Evolutionary conservation across 2,888 invertebrate species (phyloP), one percentile per base, ranked within the genome.

Genomic region (Meliscaeva auricollis): DNA sequence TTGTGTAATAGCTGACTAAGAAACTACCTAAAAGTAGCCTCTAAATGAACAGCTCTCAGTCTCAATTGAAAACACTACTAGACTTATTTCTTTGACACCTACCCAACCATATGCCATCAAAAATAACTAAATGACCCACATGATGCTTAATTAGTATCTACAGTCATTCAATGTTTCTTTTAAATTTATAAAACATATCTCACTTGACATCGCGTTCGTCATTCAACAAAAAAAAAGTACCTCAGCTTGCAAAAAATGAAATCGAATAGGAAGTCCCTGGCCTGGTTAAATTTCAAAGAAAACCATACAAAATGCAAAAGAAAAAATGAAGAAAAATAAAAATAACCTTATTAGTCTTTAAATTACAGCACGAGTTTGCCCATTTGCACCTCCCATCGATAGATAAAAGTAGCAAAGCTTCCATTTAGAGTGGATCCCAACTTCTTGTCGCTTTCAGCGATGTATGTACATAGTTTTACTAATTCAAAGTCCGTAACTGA

Each of bases 181-280:
- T n/a, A 3, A 26, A 26, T 26, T 2, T 3, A 38, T 13, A 9
- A 9, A 0, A 38, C 38, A 0, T 38, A 4, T 38, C 9, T 38
- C 7, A 38, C 9, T 13, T 13, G 3, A 1, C 3, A 38, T 38
- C 9, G 38, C 38, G 11, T 38, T 38, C 38, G 9, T 13, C 17
- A 56, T 35, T 56, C 17, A 35, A 11, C 20, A 54, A 32, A 17
- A 52, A n/a, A 54, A 58, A 41, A 44, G 41, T 41, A 26, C 41
- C 41, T 8, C 44, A 62, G 15, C 15, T 38, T 58, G 58, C 13
- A 58, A 44, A 58, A 62, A 75, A 58, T 58, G 50, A 79, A 70
- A 50, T 69, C 64, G 44, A 50, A 48, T 58, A 48, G 22, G 38
- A 56, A 74, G 48, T 64, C 79, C 56, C 32, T 79, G 79, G 74